Base-by-base conservation (phyloP, 92 coral and sea anemone genomes). In the Phenganax subtilis region DNA sequence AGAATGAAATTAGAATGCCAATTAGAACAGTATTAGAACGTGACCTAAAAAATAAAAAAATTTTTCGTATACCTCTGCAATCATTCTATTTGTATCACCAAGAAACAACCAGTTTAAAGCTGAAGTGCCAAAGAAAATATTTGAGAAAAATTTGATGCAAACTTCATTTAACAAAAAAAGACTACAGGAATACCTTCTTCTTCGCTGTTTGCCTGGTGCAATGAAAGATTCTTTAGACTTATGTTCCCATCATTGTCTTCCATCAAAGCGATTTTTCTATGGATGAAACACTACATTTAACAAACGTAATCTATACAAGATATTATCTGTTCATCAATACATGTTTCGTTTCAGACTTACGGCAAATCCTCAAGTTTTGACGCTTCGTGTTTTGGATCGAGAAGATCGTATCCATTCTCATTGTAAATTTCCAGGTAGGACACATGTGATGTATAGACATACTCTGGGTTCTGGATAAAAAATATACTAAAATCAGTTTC, bases 61-160 rank as follows among this genome's bases (percentile, higher is more conserved):
- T 6, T 12, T 51, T 16, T 55, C 25, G 8, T 9, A 76, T 70
- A 93, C 98, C 94, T 93, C 98, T 30, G 98, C 98, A 61, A 93
- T 93, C 98, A 93, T 93, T 82, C 98, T 87, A 87, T 93, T 93
- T 58, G 98, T 93, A 77, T 93, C 98, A 27, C 98, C 97, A 85
- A 93, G 93, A 80, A 93, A 93, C 81, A 93, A 85, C 79, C 90
- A 88, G 84, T 94, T 94, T 51, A 94, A 86, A 77, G 97, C 98
- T 91, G 47, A 86, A 59, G 80, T 52, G 31, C 27, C 20, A 20
- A 3, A 14, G 27, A 54, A 37, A 81, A 58, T 66, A 66, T 27
- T 66, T 27, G 51, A 29, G 31, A 66, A 64, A 14, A 15, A 37
- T 62, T 37, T 37, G 3, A 37, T 5, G 47, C 47, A 37, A 56